These are phyloP conservation scores for Sympetrum striolatum DNA, from an alignment of 2,888 invertebrate species.

Conservation along the genomic window DNA sequence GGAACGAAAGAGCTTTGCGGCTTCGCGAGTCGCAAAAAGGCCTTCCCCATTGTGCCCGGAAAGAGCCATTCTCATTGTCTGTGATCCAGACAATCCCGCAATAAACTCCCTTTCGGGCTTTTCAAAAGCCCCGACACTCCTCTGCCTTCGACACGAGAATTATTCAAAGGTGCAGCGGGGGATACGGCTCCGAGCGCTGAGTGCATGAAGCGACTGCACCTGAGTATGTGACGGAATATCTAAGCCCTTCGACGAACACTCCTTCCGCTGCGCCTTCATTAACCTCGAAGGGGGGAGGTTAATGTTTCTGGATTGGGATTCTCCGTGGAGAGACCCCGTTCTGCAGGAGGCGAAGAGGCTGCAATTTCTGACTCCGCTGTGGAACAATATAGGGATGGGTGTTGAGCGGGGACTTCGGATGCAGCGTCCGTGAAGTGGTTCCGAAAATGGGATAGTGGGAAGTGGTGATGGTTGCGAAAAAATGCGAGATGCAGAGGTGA, in stretches of 20 bases:
- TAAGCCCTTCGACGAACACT: not conserved
- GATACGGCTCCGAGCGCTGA: not conserved
- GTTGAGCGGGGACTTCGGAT: not conserved
- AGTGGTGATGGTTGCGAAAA: too few species aligned
- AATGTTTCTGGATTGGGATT: not conserved
- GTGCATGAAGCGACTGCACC: not conserved
- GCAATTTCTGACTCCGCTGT: not conserved
- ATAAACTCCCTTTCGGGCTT: not conserved
- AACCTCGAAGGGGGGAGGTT: not conserved
- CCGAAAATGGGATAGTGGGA: not conserved
- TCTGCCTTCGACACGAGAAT: not conserved
- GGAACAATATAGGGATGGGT: not conserved
- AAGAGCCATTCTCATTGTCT: conserved; percentile 29
- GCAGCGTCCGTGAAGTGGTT: not conserved
- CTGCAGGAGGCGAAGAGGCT: not conserved
- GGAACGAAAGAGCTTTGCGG: not conserved
- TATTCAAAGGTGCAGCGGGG: not conserved
- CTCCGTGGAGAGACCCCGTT: not conserved
- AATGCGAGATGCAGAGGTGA: not conserved
- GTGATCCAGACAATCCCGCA: conserved; percentile 36
- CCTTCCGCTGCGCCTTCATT: not conserved
- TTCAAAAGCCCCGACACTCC: not conserved
- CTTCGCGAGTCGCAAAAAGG: conserved; percentile 30
- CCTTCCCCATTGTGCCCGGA: conserved; percentile 7
- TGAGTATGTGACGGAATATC: not conserved